Evolutionary conservation across 2,888 invertebrate species (phyloP).

Genomic region (Protula sp.): DNA sequence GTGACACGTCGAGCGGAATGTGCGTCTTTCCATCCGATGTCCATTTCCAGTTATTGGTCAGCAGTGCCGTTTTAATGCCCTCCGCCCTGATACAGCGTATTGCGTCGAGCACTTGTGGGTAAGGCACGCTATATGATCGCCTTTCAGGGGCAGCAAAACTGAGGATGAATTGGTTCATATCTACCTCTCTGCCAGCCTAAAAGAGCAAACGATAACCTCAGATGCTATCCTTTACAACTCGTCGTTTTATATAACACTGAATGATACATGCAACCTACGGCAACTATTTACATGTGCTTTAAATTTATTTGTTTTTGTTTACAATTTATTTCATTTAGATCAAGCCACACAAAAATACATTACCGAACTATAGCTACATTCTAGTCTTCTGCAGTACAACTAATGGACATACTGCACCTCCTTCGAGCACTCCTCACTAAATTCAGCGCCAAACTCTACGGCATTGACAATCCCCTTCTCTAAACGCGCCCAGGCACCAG

Average conservation of each 20-base stretch:
- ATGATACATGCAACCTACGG: no score
- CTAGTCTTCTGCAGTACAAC: no score
- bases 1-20: conserved; percentile 30
- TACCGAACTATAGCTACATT: no score
- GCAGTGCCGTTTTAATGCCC: conserved; percentile 53
- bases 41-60: conserved; percentile 55
- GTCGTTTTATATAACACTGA: no score
- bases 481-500: conserved; percentile 42
- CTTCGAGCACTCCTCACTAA: conserved; percentile 47
- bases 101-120: conserved; percentile 45
- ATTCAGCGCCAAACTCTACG: conserved; percentile 48
- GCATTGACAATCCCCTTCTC: conserved; percentile 51
- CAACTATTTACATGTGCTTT: no score
- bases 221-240: no score
- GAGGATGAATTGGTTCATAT: conserved; percentile 6
- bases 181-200: conserved; percentile 16
- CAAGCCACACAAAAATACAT: no score
- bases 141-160: background rate
- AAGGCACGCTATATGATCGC: conserved; percentile 11
- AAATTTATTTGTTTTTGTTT: no score
- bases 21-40: background rate
- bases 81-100: conserved; percentile 45
- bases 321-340: no score
- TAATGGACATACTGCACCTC: no score
- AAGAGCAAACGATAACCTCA: background rate